Conservation (phyloP, 1,140 invertebrate genomes). For the Drosophila pseudoananassae region DNA sequence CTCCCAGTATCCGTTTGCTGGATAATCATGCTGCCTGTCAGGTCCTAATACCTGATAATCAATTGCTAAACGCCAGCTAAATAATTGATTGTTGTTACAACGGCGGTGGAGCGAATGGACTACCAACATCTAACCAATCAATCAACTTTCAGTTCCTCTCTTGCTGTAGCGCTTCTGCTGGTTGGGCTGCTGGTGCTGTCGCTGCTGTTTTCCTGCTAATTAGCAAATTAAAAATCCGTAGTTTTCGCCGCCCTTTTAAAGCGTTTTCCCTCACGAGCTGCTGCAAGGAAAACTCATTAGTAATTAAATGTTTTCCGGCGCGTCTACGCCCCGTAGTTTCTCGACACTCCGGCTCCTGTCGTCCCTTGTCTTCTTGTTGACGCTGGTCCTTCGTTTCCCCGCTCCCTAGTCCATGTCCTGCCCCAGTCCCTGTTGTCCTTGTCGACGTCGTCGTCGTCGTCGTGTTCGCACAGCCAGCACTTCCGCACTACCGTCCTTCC, state of each 20-base stretch:
- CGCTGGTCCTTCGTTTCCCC: neutral
- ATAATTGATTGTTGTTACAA: constrained; percentile 67
- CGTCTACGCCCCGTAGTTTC: constrained; percentile 75
- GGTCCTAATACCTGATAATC: constrained; percentile 71
- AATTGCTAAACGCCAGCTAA: constrained; percentile 69
- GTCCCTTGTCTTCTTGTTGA: constrained; percentile 9
- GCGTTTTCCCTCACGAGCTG: constrained; percentile 48
- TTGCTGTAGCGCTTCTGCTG: neutral
- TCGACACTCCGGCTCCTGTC: constrained; percentile 31
- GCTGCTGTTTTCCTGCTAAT: constrained; percentile 49
- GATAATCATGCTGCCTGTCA: constrained; percentile 41
- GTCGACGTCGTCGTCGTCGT: constrained; percentile 60
- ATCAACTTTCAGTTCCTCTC: constrained; percentile 52
- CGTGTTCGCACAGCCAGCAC: constrained; percentile 72
- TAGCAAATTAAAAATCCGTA: constrained; percentile 78
- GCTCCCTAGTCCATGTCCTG: neutral
- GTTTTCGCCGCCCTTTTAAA: constrained; percentile 60
- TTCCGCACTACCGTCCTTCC: constrained; percentile 76
- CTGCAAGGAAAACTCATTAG: constrained; percentile 78
- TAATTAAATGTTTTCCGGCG: constrained; percentile 79
- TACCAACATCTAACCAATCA: constrained; percentile 37
- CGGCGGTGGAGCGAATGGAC: neutral
- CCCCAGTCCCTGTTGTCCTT: constrained; percentile 44
- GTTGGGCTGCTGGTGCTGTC: neutral
- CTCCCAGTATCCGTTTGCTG: neutral